These are phyloP conservation scores for Nylanderia fulva DNA, from an alignment of 1,140 invertebrate genomes.

Conservation along the genomic window DNA sequence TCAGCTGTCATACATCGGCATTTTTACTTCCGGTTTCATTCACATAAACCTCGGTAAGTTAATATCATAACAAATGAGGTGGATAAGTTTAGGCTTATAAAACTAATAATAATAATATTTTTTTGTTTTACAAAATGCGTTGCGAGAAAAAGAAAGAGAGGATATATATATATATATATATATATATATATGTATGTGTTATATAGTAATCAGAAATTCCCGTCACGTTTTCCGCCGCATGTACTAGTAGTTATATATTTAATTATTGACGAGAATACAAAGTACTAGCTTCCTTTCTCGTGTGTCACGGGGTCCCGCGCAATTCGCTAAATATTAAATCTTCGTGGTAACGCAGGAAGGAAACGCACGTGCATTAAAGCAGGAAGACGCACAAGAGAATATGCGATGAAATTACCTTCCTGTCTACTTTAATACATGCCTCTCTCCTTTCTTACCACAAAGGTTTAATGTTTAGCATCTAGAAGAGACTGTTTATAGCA, in stretches of 20 bases:
- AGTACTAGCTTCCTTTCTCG: conserved; percentile 37
- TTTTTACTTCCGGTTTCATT: background rate
- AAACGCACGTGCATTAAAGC: background rate
- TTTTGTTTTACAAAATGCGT: too few species aligned
- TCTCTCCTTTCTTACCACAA: too few species aligned
- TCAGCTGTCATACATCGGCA: background rate
- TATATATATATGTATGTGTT: too few species aligned
- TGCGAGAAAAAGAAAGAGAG: background rate
- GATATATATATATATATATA: too few species aligned
- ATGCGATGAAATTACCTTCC: conserved; percentile 7
- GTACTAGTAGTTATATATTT: conserved; percentile 25
- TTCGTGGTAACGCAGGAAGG: background rate
- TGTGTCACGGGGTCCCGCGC: conserved; percentile 13
- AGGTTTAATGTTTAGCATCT: too few species aligned
- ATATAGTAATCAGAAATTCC: conserved; percentile 19
- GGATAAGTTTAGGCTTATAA: too few species aligned
- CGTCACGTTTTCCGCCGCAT: conserved; percentile 34
- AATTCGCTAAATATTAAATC: conserved; percentile 32
- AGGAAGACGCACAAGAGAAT: background rate
- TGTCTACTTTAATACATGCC: too few species aligned
- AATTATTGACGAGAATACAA: conserved; percentile 57
- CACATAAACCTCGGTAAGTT: background rate
- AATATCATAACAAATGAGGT: background rate
- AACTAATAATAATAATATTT: too few species aligned
- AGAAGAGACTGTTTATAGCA: too few species aligned